Base-by-base conservation (phyloP, 92 coral and sea anemone species). In the Siderastrea radians region DNA sequence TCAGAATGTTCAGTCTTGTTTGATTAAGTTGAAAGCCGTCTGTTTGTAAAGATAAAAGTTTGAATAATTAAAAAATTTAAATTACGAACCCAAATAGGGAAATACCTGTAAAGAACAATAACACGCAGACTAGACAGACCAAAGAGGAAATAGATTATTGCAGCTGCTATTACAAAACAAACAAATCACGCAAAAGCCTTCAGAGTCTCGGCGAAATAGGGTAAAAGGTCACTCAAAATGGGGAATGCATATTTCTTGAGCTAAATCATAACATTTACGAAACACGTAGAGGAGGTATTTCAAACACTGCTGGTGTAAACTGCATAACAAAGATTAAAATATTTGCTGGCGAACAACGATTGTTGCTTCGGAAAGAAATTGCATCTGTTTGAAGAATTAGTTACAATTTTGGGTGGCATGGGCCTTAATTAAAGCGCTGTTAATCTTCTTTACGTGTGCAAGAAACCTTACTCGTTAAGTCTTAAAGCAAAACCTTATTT, bases 211-310 rank as follows among this genome's bases (percentile, higher is more conserved):
- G 65, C 46, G 63, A 69, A 69, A 53, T 67, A 38, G 74, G 74
- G 84, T 65, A 74, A 80, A 53, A 82, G 86, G 86, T 82, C 86
- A 57, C 46, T 48, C 10, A 44, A 6, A 61, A 69, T n/a, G 67
- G 55, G 59, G 68, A 44, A 44, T 48, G 69, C 78, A 82, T 82
- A 46, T 57, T 82, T 69, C 78, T 17, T 45, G 11, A 71, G 55
- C n/a, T 52, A 69, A 57, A 55, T 81, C 19, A 70, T 19, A 70
- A 68, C 68, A 58, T 19, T 55, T 46, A 11, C 9, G 46, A 11
- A 15, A 8, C 67, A 49, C 58, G 57, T 17, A 51, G 62, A n/a
- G 78, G 57, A 47, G n/a, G 68, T 17, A 57, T 68, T 78, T 43
- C 62, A 57, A 70, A 82, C 78, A 43, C 54, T 46, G 68, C 17